Percentiles rank a stretch among this genome's conserved stretches.
phyloP scores from a whole-genome alignment of 2,113 vertebrate genomes.

The Hiodon tergisus region DNA sequence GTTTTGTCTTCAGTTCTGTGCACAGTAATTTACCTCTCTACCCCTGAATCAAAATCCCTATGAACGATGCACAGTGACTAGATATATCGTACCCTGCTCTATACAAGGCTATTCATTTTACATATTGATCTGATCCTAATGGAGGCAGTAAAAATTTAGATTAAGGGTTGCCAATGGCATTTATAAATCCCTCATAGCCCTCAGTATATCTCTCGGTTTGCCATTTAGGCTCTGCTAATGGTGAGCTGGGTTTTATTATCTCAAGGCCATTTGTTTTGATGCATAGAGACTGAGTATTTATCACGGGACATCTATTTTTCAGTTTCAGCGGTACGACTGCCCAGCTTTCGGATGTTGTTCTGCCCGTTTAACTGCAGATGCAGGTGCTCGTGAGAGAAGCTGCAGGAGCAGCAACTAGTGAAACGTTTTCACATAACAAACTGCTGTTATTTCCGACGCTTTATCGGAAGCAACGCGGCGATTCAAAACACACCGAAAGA shows the following conservation, averaged over 20 bases:
- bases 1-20: background rate
- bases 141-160: conserved; percentile 53
- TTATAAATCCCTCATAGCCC: conserved; percentile 38
- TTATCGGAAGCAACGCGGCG: no score
- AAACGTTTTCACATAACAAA: background rate
- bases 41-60: background rate
- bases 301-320: background rate
- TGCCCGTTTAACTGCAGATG: background rate
- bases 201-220: conserved; percentile 29
- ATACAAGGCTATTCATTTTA: conserved; percentile 36
- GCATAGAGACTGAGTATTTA: conserved; percentile 21
- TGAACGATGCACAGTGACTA: background rate
- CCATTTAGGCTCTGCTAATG: conserved; percentile 26
- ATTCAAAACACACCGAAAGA: no score
- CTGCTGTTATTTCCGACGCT: no score
- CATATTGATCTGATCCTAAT: conserved; percentile 54
- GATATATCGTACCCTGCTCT: conserved; percentile 31
- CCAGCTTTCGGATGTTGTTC: background rate
- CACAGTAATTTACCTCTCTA: background rate
- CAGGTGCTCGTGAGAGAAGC: background rate
- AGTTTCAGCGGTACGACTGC: background rate
- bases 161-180: conserved; percentile 40
- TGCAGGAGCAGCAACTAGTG: background rate
- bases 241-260: background rate
- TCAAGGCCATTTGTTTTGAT: background rate